Base-by-base conservation (phyloP, 2,888 invertebrate species). In the Tachina fera region DNA sequence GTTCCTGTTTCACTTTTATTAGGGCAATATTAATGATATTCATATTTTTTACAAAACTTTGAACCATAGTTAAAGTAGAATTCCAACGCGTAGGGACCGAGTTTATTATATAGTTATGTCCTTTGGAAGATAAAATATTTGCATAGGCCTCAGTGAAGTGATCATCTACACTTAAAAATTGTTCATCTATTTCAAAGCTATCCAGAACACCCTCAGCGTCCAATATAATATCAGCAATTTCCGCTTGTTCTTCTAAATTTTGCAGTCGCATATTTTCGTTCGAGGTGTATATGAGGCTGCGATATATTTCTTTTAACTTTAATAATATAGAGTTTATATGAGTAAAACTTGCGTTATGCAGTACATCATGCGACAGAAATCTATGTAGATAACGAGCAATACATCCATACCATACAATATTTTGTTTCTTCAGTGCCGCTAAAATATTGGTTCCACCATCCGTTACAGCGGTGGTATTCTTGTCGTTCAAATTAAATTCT, bases 231-330 rank as follows among this genome's bases (percentile, higher is more conserved):
- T 56, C n/a, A 6, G 47, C 9, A 14, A 71, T 6, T 9, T 58
- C 10, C 16, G n/a, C 49, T 16, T 60, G 74, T 13, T 49, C 49
- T 39, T 61, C 61, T n/a, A 74, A 1, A 9, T 74, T 60, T 61
- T 74, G 74, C 45, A 72, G 43, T 47, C 41, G 58, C 8, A 43
- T 43, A 19, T 60, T 60, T 49, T 72, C 72, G 1, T 72, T 60
- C 9, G 45, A 16, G 72, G 60, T 72, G 43, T 72, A 72, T 45
- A 72, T 47, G 11, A 72, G 16, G 45, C 60, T 31, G 9, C 72
- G 13, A 47, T 72, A 47, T 22, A 58, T 60, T n/a, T n/a, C n/a
- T 31, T 72, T 72, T 5, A 60, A 61, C 61, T 74, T 74, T 13
- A 8, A 41, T 16, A 70, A 16, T 10, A 67, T 31, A 8, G 43